Conservation (phyloP, 2,113 vertebrate species). For the Prunella fulvescens region DNA sequence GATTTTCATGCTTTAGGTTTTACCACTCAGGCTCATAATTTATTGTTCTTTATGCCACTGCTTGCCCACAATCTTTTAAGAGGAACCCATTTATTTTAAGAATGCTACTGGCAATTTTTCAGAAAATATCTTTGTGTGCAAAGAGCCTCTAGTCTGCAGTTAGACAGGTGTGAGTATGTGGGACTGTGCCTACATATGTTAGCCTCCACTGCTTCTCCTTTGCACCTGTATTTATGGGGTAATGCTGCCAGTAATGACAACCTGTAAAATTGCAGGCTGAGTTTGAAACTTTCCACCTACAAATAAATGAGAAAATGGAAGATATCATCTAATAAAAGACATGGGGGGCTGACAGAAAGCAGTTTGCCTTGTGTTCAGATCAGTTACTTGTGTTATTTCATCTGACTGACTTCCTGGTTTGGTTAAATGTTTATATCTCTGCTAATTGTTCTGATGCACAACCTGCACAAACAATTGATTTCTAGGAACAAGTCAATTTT, state of each 20-base stretch:
- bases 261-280: not conserved
- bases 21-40: not conserved
- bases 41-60: not conserved
- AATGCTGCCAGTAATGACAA: not conserved
- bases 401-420: not conserved
- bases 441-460: not conserved
- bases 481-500: not conserved
- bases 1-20: not conserved
- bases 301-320: not conserved
- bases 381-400: not conserved
- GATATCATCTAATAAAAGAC: not conserved
- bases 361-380: not conserved
- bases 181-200: not conserved
- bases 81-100: not conserved
- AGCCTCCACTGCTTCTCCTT: not conserved
- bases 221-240: not conserved
- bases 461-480: not conserved
- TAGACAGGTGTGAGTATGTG: not conserved
- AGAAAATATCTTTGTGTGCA: not conserved
- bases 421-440: not conserved
- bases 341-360: not conserved
- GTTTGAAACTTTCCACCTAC: not conserved
- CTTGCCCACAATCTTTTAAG: not conserved
- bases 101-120: not conserved
- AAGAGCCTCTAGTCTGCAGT: not conserved